These are phyloP conservation scores for Xiphorhynchus elegans DNA, from an alignment of 2,113 vertebrate genomes.

Conservation along the genomic window DNA sequence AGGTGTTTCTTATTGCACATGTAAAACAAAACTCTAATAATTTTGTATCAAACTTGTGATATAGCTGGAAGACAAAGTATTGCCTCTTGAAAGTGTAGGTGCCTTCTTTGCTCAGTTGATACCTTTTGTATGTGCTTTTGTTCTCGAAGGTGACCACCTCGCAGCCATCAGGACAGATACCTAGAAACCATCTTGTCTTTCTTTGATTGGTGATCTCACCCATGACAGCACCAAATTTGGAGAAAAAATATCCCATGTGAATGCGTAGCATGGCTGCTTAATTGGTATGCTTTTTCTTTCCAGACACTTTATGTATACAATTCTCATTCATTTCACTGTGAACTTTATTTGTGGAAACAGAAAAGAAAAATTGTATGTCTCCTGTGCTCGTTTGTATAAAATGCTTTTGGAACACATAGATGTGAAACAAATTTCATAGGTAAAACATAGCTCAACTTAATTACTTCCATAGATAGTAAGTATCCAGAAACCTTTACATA, in stretches of 20 bases:
- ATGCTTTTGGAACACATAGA: background rate
- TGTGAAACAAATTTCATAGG: background rate
- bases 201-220: background rate
- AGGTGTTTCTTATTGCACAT: background rate
- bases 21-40: background rate
- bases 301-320: background rate
- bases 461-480: background rate
- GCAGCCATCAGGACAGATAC: background rate
- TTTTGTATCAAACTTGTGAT: background rate
- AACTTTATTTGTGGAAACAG: background rate
- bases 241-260: background rate
- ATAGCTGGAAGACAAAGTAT: background rate
- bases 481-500: background rate
- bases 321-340: background rate
- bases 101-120: background rate
- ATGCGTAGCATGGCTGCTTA: background rate
- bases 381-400: background rate
- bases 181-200: background rate
- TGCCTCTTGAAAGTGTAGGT: background rate
- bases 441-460: background rate
- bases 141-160: background rate
- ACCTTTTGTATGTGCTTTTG: accelerated
- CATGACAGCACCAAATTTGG: background rate
- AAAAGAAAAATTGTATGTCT: background rate
- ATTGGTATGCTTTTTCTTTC: background rate